A percentile compares a stretch with the other conserved stretches of the same genome.
Evolutionary conservation across 2,888 invertebrate genomes (phyloP).

Genomic region (Meliscaeva auricollis): DNA sequence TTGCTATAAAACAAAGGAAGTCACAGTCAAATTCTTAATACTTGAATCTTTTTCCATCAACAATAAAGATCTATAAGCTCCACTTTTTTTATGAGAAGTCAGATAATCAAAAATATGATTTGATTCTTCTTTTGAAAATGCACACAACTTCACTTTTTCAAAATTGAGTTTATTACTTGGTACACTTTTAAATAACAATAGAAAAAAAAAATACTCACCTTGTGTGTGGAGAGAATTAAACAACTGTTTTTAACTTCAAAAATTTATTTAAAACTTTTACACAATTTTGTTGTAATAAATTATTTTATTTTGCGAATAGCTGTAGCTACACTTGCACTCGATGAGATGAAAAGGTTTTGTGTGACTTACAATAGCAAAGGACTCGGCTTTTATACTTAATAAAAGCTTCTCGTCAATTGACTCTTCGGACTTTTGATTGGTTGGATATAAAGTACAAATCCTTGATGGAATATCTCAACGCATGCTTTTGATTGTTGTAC

Average conservation of each 20-base stretch:
- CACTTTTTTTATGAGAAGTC: no score
- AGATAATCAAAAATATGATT: no score
- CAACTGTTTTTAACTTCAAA: constrained; percentile 27
- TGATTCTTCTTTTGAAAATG: no score
- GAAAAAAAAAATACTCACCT: constrained; percentile 11
- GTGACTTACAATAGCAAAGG: constrained; percentile 64
- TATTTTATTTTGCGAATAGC: background rate
- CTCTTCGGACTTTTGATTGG: constrained; percentile 60
- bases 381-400: constrained; percentile 76
- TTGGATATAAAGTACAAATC: constrained; percentile 38
- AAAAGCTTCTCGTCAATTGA: constrained; percentile 70
- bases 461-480: constrained; percentile 69
- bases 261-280: constrained; percentile 35
- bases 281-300: no score
- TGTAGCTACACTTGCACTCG: constrained; percentile 77
- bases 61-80: no score
- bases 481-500: constrained; percentile 56
- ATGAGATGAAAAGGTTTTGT: constrained; percentile 75
- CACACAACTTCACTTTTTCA: background rate
- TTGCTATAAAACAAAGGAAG: no score
- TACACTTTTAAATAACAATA: background rate
- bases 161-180: background rate
- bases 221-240: constrained; percentile 9
- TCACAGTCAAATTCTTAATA: no score
- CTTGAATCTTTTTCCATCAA: no score